A percentile compares a stretch with the other conserved stretches of the same genome.
Evolutionary conservation across 2,797 vertebrate genomes (phyloP).

Genomic region (Cygnus olor): DNA sequence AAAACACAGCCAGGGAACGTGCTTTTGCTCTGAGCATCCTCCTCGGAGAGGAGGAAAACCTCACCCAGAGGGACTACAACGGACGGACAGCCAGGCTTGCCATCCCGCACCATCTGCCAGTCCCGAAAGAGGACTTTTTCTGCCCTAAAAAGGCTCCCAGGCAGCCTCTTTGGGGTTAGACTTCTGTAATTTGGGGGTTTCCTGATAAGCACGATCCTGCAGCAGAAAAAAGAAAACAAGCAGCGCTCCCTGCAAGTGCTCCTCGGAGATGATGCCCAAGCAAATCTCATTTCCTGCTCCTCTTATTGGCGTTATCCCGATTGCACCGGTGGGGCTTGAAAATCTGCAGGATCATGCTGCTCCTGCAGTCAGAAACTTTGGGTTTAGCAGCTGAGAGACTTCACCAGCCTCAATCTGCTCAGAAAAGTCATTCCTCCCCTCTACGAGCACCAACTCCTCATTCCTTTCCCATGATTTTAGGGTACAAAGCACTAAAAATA

Average conservation of each 20-base stretch:
- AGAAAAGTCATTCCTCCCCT: not conserved
- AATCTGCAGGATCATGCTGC: conserved; percentile 33
- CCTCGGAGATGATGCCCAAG: not conserved
- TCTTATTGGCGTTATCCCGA: not conserved
- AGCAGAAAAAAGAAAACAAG: not conserved
- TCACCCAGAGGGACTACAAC: no score
- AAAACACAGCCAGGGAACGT: not conserved
- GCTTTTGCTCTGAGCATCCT: not conserved
- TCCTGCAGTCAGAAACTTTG: not conserved
- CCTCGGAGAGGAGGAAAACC: not conserved
- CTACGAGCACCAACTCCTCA: fast-evolving
- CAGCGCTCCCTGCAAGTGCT: not conserved
- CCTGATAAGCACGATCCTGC: not conserved
- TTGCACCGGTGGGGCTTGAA: not conserved
- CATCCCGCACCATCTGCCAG: fast-evolving
- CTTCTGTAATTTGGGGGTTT: not conserved
- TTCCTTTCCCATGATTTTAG: not conserved
- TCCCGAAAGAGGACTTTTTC: not conserved
- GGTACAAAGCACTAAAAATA: not conserved
- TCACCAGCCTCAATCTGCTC: fast-evolving
- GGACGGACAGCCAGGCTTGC: no score
- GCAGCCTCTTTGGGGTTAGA: not conserved
- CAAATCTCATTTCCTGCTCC: conserved; percentile 35
- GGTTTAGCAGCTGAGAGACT: not conserved
- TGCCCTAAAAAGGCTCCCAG: no score